These are phyloP conservation scores for Lepidurus couesii DNA, from an alignment of 1,140 invertebrate genomes.

Conservation along the genomic window DNA sequence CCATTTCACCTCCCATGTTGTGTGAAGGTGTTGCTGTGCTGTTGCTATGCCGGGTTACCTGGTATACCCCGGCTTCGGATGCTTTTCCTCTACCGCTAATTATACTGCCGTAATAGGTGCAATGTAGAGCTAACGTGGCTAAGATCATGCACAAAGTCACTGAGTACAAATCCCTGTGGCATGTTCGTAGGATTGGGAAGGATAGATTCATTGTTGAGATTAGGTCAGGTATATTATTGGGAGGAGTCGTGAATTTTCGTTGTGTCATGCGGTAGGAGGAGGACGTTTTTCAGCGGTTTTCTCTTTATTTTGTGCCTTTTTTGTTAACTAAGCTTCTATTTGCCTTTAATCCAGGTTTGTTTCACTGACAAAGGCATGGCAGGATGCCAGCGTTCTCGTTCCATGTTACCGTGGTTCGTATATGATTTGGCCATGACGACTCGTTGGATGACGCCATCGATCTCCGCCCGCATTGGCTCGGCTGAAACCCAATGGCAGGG, in stretches of 20 bases:
- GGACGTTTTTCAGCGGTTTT: not conserved
- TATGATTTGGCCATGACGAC: slow-evolving; percentile 7
- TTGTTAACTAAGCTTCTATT: not conserved
- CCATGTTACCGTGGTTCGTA: slow-evolving; percentile 18
- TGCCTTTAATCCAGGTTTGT: not conserved
- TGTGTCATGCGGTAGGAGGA: not conserved
- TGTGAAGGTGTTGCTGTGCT: not conserved
- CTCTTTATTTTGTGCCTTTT: not conserved
- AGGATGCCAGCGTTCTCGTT: not conserved
- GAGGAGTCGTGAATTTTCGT: not conserved
- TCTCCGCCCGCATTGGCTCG: not conserved
- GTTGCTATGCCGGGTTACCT: not conserved
- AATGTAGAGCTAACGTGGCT: not conserved
- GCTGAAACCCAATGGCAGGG: not conserved
- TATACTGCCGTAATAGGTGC: not conserved
- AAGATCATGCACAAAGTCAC: not conserved
- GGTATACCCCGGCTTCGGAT: not conserved
- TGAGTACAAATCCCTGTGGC: not conserved
- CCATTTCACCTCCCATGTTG: not conserved
- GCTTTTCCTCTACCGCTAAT: not conserved
- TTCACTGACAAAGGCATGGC: not conserved
- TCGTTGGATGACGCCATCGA: slow-evolving; percentile 21
- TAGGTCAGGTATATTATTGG: not conserved
- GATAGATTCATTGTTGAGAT: not conserved
- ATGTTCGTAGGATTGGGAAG: not conserved